A percentile compares a stretch with the other conserved stretches of the same genome.
phyloP scores from a whole-genome alignment of 1,140 invertebrate genomes.

The Pomacea maculata region DNA sequence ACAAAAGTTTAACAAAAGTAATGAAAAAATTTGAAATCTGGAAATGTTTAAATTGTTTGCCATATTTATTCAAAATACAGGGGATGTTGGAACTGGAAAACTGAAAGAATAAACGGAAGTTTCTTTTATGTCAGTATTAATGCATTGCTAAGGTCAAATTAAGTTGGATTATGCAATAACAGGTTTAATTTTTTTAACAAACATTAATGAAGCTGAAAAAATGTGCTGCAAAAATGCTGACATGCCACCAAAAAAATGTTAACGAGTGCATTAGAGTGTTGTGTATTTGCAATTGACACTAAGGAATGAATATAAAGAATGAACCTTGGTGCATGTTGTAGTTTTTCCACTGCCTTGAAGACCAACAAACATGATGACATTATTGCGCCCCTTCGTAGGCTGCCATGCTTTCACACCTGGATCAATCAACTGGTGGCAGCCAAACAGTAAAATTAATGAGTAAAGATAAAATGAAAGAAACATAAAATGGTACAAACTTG shows the following conservation, averaged over 20 bases:
- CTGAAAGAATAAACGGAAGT: too few species aligned
- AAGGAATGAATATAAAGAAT: not conserved
- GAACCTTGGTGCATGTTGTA: slow-evolving; percentile 96
- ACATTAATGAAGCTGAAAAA: not conserved
- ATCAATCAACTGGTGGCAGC: slow-evolving; percentile 84
- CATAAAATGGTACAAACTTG: not conserved
- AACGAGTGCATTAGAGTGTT: too few species aligned
- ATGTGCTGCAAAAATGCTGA: not conserved
- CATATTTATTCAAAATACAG: too few species aligned
- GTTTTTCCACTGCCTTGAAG: slow-evolving; percentile 98
- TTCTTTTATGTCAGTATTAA: too few species aligned
- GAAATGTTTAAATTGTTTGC: not conserved
- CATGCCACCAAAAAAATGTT: not conserved
- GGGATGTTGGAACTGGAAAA: too few species aligned
- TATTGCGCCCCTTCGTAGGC: slow-evolving; percentile 93
- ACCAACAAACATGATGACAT: slow-evolving; percentile 99
- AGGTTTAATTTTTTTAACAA: not conserved
- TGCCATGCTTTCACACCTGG: slow-evolving; percentile 97
- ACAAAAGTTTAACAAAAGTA: not conserved
- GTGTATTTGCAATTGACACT: not conserved
- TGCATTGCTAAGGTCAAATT: too few species aligned
- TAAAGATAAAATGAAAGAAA: not conserved
- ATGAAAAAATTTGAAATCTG: not conserved
- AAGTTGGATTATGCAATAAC: too few species aligned
- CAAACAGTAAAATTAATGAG: slow-evolving; percentile 19